A percentile compares a stretch with the other conserved stretches of the same genome.
These are phyloP conservation scores for Latrodectus geometricus DNA, from an alignment of 1,140 invertebrate species.

Conservation along the genomic window DNA sequence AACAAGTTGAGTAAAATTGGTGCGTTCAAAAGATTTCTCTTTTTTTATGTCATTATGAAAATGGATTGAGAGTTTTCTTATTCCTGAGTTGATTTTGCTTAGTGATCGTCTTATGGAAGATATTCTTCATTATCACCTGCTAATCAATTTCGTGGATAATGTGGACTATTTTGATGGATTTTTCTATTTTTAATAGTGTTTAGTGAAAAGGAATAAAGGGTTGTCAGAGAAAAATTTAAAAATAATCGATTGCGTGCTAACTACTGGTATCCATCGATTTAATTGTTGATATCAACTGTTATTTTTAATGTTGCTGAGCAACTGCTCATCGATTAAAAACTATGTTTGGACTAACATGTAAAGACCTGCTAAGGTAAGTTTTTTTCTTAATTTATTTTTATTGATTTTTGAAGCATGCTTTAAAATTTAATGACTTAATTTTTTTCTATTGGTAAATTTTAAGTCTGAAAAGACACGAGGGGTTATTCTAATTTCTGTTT, in stretches of 20 bases:
- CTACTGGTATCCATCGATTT: constrained; percentile 16
- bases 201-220: background rate
- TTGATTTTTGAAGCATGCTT: background rate
- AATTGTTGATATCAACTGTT: constrained; percentile 33
- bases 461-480: too few species aligned
- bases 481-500: too few species aligned
- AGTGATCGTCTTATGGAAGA: too few species aligned
- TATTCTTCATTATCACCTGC: background rate
- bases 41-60: too few species aligned
- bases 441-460: too few species aligned
- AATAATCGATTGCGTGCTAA: constrained; percentile 10
- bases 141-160: background rate
- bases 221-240: background rate
- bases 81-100: too few species aligned
- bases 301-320: constrained; percentile 51
- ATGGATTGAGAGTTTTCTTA: too few species aligned
- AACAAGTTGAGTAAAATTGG: too few species aligned
- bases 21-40: too few species aligned
- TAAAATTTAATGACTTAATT: too few species aligned
- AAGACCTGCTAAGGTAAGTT: constrained; percentile 23
- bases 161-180: too few species aligned
- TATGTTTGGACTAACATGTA: constrained; percentile 25
- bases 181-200: too few species aligned
- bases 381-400: constrained; percentile 23
- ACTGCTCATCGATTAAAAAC: constrained; percentile 45